phyloP scores from a whole-genome alignment of 2,888 invertebrate species.

The Ophion costatus region DNA sequence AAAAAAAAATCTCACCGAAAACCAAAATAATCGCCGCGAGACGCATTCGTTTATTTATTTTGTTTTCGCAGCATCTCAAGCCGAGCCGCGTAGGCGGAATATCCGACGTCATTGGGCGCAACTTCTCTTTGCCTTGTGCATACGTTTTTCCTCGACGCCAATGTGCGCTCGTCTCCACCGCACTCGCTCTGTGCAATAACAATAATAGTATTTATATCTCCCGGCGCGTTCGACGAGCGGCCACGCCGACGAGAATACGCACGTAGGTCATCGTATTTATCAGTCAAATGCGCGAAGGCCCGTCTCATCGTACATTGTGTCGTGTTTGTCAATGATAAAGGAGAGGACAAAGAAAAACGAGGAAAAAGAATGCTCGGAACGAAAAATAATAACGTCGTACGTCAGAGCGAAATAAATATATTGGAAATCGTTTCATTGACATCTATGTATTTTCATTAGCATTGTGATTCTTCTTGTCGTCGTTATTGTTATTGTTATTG shows the following conservation, averaged over 20 bases:
- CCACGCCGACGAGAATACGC: conserved; percentile 31
- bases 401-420: background rate
- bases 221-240: conserved; percentile 18
- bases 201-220: conserved; percentile 35
- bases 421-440: no score
- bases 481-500: no score
- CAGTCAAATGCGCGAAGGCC: conserved; percentile 25
- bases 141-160: background rate
- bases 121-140: background rate
- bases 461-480: no score
- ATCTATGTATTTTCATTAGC: no score
- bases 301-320: conserved; percentile 23
- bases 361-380: background rate
- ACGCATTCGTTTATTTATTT: background rate
- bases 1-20: no score
- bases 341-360: conserved; percentile 17
- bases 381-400: background rate
- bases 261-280: conserved; percentile 62
- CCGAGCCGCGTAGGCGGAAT: background rate
- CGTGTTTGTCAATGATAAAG: conserved; percentile 57
- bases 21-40: background rate
- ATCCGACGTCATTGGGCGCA: conserved; percentile 2
- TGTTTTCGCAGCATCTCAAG: no score
- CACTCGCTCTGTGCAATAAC: conserved; percentile 27
- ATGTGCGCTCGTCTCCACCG: background rate